phyloP scores from a whole-genome alignment of 2,888 invertebrate species.

The Phyllotreta striolata region DNA sequence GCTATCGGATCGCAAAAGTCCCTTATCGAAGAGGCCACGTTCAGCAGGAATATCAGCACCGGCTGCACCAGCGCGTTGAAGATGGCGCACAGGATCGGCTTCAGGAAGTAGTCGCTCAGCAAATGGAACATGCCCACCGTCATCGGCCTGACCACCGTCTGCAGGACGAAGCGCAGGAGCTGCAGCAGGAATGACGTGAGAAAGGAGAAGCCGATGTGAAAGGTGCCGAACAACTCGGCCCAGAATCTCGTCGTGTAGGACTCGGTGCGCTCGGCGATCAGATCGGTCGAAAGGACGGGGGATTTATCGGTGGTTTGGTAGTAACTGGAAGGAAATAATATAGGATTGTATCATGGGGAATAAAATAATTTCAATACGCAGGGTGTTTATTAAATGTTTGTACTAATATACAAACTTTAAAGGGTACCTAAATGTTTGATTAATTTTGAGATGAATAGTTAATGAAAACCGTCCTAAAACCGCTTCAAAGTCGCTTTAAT shows the following conservation, averaged over 20 bases:
- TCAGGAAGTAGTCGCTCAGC: slow-evolving; percentile 72
- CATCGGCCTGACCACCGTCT: slow-evolving; percentile 67
- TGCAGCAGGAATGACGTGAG: slow-evolving; percentile 70
- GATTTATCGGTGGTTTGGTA: slow-evolving; percentile 70
- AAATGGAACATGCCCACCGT: slow-evolving; percentile 70
- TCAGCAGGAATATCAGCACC: slow-evolving; percentile 70
- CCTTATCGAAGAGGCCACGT: slow-evolving; percentile 68
- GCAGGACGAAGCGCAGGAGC: slow-evolving; percentile 63
- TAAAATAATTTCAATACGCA: no score
- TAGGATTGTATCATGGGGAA: no score
- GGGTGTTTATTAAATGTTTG: no score
- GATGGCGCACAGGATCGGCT: slow-evolving; percentile 69
- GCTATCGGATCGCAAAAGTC: slow-evolving; percentile 71
- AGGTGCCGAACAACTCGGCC: slow-evolving; percentile 72
- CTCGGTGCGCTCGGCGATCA: slow-evolving; percentile 68
- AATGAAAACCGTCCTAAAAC: no score
- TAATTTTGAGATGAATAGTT: no score
- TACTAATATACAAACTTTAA: no score
- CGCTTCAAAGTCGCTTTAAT: no score
- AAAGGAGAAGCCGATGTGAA: slow-evolving; percentile 69
- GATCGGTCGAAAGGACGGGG: slow-evolving; percentile 67
- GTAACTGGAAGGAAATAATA: slow-evolving; percentile 65
- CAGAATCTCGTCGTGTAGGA: slow-evolving; percentile 69
- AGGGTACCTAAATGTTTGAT: no score
- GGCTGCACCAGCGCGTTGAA: slow-evolving; percentile 76